Conservation (phyloP, 2,888 invertebrate genomes). For the Busseola fusca region DNA sequence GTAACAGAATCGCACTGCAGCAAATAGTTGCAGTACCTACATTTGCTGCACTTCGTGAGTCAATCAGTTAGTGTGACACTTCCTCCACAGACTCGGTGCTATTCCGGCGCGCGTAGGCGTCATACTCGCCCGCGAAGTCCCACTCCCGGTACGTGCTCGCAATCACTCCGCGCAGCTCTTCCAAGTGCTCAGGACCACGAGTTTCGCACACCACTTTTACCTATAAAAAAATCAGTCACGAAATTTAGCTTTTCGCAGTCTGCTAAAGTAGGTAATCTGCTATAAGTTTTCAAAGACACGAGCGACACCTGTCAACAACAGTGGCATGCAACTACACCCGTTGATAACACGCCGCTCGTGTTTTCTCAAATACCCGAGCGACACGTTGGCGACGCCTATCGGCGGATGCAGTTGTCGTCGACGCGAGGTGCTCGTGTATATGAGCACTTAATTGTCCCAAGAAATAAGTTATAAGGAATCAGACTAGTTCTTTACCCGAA, state of each 20-base stretch:
- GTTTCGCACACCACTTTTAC: conserved; percentile 97
- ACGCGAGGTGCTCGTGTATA: neutral
- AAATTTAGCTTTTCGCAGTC: neutral
- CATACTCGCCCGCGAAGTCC: conserved; percentile 77
- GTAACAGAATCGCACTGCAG: no score
- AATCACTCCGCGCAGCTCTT: conserved; percentile 77
- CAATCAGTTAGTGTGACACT: conserved; percentile 68
- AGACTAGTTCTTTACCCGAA: conserved; percentile 71
- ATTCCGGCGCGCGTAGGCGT: conserved; percentile 63
- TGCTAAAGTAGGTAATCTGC: no score
- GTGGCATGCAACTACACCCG: neutral
- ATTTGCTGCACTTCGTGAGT: neutral
- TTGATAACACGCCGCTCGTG: neutral
- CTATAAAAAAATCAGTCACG: conserved; percentile 76
- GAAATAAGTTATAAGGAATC: neutral
- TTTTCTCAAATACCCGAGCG: neutral
- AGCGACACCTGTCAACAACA: neutral
- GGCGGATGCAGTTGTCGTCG: no score
- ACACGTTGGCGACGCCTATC: neutral
- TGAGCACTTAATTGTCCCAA: neutral
- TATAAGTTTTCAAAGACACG: neutral
- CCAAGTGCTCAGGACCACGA: conserved; percentile 93
- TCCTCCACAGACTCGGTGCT: conserved; percentile 75
- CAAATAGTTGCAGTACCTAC: neutral
- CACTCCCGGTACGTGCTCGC: conserved; percentile 90